A percentile compares a stretch with the other conserved stretches of the same genome.
These are phyloP conservation scores for Erpetoichthys calabaricus DNA, from an alignment of 2,797 vertebrate species.

Conservation along the genomic window DNA sequence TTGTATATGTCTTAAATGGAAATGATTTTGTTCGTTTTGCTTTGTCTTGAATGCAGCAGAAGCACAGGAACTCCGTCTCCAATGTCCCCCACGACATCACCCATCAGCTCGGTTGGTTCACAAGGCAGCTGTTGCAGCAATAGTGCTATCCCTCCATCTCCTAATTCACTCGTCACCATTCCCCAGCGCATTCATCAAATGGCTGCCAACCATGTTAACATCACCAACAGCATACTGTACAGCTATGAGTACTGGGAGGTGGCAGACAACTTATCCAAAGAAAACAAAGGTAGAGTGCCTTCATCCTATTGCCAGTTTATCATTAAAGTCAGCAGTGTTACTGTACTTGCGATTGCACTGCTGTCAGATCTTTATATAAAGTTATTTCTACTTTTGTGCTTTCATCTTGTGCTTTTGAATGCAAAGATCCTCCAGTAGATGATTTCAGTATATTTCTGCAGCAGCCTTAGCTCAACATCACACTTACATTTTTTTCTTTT, in stretches of 20 bases:
- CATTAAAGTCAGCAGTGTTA: too few species aligned
- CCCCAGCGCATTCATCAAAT: conserved; percentile 97
- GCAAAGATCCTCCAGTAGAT: too few species aligned
- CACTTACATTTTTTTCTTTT: too few species aligned
- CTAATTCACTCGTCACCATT: conserved; percentile 77
- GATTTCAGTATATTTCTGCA: too few species aligned
- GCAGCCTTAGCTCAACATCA: too few species aligned
- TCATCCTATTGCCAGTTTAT: too few species aligned
- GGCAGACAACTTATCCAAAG: conserved; percentile 88
- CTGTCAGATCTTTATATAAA: too few species aligned
- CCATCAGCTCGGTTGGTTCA: conserved; percentile 56
- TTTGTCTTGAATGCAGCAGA: conserved; percentile 38
- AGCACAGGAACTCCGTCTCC: conserved; percentile 56
- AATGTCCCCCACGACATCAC: conserved; percentile 62
- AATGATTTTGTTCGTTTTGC: too few species aligned
- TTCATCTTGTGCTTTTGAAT: too few species aligned
- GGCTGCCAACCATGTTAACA: conserved; percentile 94
- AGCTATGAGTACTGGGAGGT: conserved; percentile 98
- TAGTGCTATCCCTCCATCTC: conserved; percentile 38
- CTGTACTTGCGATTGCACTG: too few species aligned
- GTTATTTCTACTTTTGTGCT: too few species aligned
- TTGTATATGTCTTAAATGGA: too few species aligned
- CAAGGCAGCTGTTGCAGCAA: conserved; percentile 48
- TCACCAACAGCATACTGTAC: conserved; percentile 95
- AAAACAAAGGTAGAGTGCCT: conserved; percentile 69